These are phyloP conservation scores for Aurelia sp. DNA, from an alignment of 30 jellyfish, hydroid and myxozoan genomes.

Conservation along the genomic window DNA sequence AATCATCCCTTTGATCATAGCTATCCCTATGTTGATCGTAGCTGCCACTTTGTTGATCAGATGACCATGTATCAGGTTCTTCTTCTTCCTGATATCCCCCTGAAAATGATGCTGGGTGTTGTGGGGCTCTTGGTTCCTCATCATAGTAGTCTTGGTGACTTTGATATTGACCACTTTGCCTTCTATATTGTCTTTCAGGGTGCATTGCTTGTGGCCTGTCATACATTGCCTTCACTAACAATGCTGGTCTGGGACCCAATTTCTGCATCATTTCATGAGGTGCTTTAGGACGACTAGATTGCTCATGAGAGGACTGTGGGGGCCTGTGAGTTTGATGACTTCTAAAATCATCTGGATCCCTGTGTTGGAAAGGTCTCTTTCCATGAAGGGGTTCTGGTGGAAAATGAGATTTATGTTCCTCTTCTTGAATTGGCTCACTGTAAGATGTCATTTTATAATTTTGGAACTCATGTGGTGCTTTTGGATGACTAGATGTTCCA, in stretches of 20 bases:
- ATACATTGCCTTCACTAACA: constrained; percentile 15
- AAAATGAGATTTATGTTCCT: not conserved
- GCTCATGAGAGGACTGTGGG: not conserved
- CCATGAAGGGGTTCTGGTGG: not conserved
- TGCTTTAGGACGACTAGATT: constrained; percentile 28
- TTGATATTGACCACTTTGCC: not conserved
- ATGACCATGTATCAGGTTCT: not conserved
- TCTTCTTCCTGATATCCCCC: no score
- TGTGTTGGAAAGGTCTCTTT: not conserved
- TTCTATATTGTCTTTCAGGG: not conserved
- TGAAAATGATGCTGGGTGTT: not conserved
- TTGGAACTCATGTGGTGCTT: not conserved
- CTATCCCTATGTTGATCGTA: not conserved
- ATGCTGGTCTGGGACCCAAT: constrained; percentile 27
- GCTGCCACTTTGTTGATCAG: not conserved
- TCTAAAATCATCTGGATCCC: not conserved
- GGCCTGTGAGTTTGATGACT: not conserved
- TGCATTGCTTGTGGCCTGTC: not conserved
- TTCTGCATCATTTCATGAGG: constrained; percentile 63
- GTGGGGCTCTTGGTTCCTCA: not conserved
- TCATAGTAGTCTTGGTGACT: not conserved
- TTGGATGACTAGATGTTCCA: not conserved
- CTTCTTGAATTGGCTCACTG: not conserved
- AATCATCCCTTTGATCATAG: not conserved
- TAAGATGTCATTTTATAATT: not conserved